Conservation (phyloP, 2,888 invertebrate species). For the Drosophila glabriapex region DNA sequence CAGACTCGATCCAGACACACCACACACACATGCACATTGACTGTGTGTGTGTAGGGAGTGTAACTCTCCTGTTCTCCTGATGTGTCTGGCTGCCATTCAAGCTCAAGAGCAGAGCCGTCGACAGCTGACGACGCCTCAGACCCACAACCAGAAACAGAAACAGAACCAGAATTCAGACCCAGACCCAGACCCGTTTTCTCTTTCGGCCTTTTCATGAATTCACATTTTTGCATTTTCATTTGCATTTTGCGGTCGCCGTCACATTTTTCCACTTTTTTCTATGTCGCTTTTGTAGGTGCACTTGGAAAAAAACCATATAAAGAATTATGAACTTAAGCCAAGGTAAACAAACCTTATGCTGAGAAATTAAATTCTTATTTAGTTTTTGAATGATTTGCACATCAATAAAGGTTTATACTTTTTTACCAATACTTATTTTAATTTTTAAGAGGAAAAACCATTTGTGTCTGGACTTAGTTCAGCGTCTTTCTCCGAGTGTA, state of each 20-base stretch:
- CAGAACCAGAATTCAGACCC: slow-evolving; percentile 22
- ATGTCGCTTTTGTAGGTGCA: not conserved
- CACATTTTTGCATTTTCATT: slow-evolving; percentile 65
- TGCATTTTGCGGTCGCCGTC: slow-evolving; percentile 50
- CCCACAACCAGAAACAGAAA: slow-evolving; percentile 10
- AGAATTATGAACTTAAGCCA: not conserved
- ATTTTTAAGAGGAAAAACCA: not conserved
- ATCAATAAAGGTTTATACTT: not conserved
- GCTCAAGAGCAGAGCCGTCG: slow-evolving; percentile 75
- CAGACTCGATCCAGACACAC: slow-evolving; percentile 64
- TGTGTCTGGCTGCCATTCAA: slow-evolving; percentile 63
- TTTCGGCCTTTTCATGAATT: slow-evolving; percentile 71
- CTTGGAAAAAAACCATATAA: not conserved
- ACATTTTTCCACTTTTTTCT: slow-evolving; percentile 55
- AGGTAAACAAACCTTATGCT: not conserved
- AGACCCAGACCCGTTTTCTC: slow-evolving; percentile 55
- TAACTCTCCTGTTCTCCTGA: slow-evolving; percentile 24
- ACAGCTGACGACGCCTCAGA: slow-evolving; percentile 48
- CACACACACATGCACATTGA: slow-evolving; percentile 8
- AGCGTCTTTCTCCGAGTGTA: slow-evolving; percentile 4
- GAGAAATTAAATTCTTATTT: not conserved
- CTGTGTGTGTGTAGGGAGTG: slow-evolving; percentile 35
- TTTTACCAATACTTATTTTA: not conserved
- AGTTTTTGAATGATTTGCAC: not conserved
- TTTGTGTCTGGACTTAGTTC: not conserved